Evolutionary conservation across 2,797 vertebrate genomes (phyloP), one percentile per base, ranked within the genome.

Genomic region (Sparus aurata): DNA sequence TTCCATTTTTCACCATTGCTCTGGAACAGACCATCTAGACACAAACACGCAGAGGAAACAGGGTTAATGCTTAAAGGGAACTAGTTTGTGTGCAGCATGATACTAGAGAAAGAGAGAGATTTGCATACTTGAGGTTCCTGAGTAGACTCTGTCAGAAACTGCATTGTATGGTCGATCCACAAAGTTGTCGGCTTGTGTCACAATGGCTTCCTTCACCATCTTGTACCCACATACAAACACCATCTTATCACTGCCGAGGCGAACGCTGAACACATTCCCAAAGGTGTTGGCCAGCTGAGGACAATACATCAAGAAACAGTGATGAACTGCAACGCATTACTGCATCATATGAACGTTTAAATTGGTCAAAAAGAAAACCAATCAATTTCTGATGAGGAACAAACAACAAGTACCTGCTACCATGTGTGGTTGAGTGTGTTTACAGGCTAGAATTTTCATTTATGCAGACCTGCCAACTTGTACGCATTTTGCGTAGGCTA

Each of bases 1-100:
- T 54, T 90, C 95, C 93, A 94, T 55, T 5, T 85, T 22, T 66
- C 75, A 5, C 93, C 89, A 16, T 93, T 95, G 60, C 88, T 93
- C 67, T 83, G 77, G 45, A 92, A 82, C 45, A 95, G 70, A n/a
- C 94, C 95, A 83, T 22, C 61, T 89, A 54, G 1, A 58, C 22
- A 76, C 15, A 62, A 53, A 1, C 23, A 84, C 27, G 12, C 15
- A 69, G 23, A 54, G 4, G 5, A 41, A 2, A 57, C 8, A 15
- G 1, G 3, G 6, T 63, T 46, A 46, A 22, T 1, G 16, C 5
- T 12, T 58, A 8, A 41, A 0, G 0, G 1, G 4, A 63, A 25
- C 2, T 52, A 0, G 38, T 46, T 22, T 60, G 4, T 22, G 4
- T 23, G 27, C 23, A 47, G 9, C 16, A 22, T 5, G 12, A 18